Evolutionary conservation across 1,140 invertebrate species (phyloP), one percentile per base, ranked within the genome.

Genomic region (Cecropterus lyciades): DNA sequence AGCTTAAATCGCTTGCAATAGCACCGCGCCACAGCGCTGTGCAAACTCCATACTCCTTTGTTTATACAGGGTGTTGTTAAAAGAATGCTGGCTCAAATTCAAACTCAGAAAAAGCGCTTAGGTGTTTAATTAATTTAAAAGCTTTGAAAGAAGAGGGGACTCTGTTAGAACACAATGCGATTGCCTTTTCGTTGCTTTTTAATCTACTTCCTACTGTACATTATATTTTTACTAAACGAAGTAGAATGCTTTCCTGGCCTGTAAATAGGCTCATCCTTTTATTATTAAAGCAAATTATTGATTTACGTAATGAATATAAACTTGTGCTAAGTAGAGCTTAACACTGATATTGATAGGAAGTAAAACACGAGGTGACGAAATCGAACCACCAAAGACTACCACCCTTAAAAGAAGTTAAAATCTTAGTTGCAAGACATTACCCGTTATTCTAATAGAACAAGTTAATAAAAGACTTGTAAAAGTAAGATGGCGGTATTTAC

Each of bases 101-200:
- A 71, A 74, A 72, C 65, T 64, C 46, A 69, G 64, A 63, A 73
- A 72, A 75, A 76, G 57, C 65, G 73, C 71, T 76, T 76, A 72
- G 77, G 73, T 76, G 73, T 75, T 83, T 81, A 83, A 83, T 83
- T 83, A 83, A 83, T 83, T 83, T 76, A 80, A 79, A 80, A 79
- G 74, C 74, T 74, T 70, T 79, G 73, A 74, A 63, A 65, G 52
- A 68, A 68, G 68, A 53, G 68, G 67, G 67, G 65, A 64, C 64
- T 66, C 65, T 46, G 56, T 65, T 45, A 46, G 20, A 40, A 27
- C 15, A 69, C 71, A 76, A 73, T 69, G 64, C 62, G 55, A 76
- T 73, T 76, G 67, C 65, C 62, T 64, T 70, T 67, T 75, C 60
- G 60, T 64, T 9, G 43, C 62, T 63, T 49, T 60, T 62, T 30